phyloP scores from a whole-genome alignment of 1,140 invertebrate genomes.

The Lepidurus apus region DNA sequence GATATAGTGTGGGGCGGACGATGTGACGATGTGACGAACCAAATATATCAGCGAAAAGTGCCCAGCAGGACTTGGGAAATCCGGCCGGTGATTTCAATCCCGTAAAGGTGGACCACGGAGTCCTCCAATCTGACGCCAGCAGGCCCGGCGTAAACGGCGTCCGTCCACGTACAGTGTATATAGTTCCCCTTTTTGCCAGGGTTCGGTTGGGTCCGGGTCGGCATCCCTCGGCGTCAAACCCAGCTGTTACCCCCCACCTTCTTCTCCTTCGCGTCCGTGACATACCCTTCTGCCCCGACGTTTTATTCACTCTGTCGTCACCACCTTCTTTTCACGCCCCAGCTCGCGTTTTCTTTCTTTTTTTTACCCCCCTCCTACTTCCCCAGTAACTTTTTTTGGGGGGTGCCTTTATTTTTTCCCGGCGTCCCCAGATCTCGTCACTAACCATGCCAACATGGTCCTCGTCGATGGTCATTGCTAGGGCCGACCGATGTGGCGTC shows the following conservation, averaged over 20 bases:
- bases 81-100: constrained; percentile 17
- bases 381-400: not conserved
- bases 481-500: constrained; percentile 12
- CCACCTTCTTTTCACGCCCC: constrained; percentile 5
- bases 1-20: not conserved
- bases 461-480: constrained; percentile 17
- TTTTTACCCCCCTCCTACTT: not conserved
- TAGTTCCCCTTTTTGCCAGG: too few relatives aligned
- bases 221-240: not conserved
- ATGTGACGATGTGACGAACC: constrained; percentile 11
- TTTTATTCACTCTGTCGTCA: constrained; percentile 16
- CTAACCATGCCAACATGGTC: constrained; percentile 17
- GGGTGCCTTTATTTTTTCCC: not conserved
- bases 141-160: not conserved
- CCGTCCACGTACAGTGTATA: not conserved
- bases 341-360: not conserved
- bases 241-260: constrained; percentile 17
- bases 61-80: constrained; percentile 1
- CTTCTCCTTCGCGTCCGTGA: constrained; percentile 13
- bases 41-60: not conserved
- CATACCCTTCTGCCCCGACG: constrained; percentile 8
- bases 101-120: constrained; percentile 16
- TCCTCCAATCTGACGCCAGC: constrained; percentile 18
- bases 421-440: not conserved
- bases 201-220: too few relatives aligned